Percentiles rank a stretch among this genome's conserved stretches.
These are phyloP conservation scores for Neocrepidodera transversa DNA, from an alignment of 2,888 invertebrate species.

Conservation along the genomic window DNA sequence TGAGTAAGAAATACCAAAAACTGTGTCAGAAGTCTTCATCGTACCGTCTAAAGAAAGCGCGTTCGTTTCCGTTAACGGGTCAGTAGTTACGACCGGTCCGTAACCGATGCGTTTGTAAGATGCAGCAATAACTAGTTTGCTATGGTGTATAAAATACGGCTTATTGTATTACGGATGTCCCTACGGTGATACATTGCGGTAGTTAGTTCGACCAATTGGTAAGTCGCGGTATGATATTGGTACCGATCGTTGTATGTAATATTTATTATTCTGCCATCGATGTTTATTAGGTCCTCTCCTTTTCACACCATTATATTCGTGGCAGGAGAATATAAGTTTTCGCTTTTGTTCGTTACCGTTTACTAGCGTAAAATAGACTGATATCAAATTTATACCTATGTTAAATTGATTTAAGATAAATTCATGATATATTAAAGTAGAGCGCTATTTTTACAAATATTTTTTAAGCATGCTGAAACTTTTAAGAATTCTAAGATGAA, in stretches of 20 bases:
- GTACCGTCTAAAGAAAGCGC: no score
- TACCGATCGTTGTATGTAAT: conserved; percentile 50
- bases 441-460: no score
- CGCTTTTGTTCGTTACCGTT: conserved; percentile 4
- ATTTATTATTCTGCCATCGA: conserved; percentile 51
- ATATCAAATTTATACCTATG: no score
- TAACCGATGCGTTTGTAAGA: conserved; percentile 50
- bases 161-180: conserved; percentile 58
- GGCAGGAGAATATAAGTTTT: conserved; percentile 17
- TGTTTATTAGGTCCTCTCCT: conserved; percentile 42
- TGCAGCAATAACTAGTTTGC: conserved; percentile 49
- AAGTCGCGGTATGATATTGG: conserved; percentile 30
- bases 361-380: no score
- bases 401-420: no score
- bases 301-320: conserved; percentile 30
- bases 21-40: no score
- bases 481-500: no score
- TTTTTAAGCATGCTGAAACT: no score
- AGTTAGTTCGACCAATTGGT: conserved; percentile 56
- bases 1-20: no score
- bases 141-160: conserved; percentile 58
- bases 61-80: not conserved
- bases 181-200: conserved; percentile 56
- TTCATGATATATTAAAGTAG: no score
- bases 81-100: conserved; percentile 29